Percentiles rank a stretch among this genome's conserved stretches.
Evolutionary conservation across 1,140 invertebrate species (phyloP).

Genomic region (Phortica variegata): DNA sequence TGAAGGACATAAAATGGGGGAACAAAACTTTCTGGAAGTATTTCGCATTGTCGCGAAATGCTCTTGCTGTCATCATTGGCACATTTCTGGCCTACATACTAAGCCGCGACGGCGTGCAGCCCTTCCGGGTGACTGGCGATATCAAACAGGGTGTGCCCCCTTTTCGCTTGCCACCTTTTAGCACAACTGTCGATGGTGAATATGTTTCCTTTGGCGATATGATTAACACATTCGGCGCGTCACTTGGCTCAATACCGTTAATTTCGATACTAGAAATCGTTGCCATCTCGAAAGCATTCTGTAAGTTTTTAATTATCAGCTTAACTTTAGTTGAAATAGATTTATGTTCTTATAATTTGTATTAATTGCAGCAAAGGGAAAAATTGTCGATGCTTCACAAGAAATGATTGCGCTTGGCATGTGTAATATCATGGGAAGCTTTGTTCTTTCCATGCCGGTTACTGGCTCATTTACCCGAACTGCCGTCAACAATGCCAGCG

Average conservation of each 20-base stretch:
- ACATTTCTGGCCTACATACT: slow-evolving; percentile 67
- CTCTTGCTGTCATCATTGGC: slow-evolving; percentile 73
- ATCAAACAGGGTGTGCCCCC: slow-evolving; percentile 66
- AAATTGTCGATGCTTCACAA: slow-evolving; percentile 78
- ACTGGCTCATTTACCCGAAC: slow-evolving; percentile 88
- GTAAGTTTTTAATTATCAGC: slow-evolving; percentile 57
- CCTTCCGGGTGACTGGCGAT: slow-evolving; percentile 68
- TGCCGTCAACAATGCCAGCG: slow-evolving; percentile 88
- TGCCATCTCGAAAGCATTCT: slow-evolving; percentile 84
- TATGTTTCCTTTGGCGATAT: slow-evolving; percentile 64
- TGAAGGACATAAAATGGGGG: slow-evolving; percentile 59
- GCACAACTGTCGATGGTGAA: slow-evolving; percentile 57
- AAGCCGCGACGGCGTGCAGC: slow-evolving; percentile 60
- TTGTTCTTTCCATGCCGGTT: slow-evolving; percentile 83
- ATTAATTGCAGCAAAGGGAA: slow-evolving; percentile 69
- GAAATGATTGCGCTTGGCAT: slow-evolving; percentile 81
- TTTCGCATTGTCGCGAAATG: slow-evolving; percentile 79
- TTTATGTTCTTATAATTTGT: not conserved
- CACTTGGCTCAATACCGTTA: slow-evolving; percentile 70
- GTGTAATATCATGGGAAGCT: slow-evolving; percentile 83
- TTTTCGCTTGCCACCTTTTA: slow-evolving; percentile 67
- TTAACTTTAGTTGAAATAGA: not conserved
- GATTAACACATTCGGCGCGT: slow-evolving; percentile 65
- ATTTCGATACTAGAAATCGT: slow-evolving; percentile 79
- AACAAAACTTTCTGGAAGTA: slow-evolving; percentile 72